Percentiles rank a stretch among this genome's conserved stretches.
Conservation (phyloP, 2,113 vertebrate genomes). For the Tiliqua scincoides region DNA sequence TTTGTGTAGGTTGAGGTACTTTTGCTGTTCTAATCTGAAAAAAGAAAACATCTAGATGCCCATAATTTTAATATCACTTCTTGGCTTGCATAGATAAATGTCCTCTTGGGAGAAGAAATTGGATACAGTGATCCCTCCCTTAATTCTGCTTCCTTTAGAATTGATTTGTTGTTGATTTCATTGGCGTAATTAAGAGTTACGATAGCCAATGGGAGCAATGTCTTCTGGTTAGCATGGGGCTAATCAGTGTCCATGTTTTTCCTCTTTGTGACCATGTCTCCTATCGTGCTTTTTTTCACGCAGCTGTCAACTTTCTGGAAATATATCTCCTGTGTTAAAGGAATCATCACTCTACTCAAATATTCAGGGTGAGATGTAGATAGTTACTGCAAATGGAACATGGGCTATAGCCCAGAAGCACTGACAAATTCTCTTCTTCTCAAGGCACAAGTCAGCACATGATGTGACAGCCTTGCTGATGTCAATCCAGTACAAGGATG, state of each 20-base stretch:
- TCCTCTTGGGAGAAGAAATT: background rate
- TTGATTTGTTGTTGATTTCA: too few relatives aligned
- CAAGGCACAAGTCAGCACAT: background rate
- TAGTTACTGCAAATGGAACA: background rate
- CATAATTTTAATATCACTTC: conserved; percentile 47
- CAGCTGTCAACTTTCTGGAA: too few relatives aligned
- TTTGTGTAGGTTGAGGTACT: conserved; percentile 39
- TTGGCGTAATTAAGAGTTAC: too few relatives aligned
- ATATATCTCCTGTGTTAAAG: too few relatives aligned
- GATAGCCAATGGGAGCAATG: too few relatives aligned
- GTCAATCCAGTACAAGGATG: too few relatives aligned
- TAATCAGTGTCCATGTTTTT: too few relatives aligned
- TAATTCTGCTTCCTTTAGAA: too few relatives aligned
- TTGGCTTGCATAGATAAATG: conserved; percentile 19
- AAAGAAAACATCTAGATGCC: conserved; percentile 17
- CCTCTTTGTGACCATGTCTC: too few relatives aligned
- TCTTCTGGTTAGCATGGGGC: too few relatives aligned
- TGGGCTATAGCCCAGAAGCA: background rate
- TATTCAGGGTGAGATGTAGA: background rate
- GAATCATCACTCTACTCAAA: background rate
- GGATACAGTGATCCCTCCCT: background rate
- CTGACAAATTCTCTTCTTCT: background rate
- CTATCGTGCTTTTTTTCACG: too few relatives aligned
- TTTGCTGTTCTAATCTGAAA: background rate
- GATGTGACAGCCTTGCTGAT: too few relatives aligned